phyloP scores from a whole-genome alignment of 2,113 vertebrate genomes.

The rabbit (Oryctolagus cuniculus) region DNA sequence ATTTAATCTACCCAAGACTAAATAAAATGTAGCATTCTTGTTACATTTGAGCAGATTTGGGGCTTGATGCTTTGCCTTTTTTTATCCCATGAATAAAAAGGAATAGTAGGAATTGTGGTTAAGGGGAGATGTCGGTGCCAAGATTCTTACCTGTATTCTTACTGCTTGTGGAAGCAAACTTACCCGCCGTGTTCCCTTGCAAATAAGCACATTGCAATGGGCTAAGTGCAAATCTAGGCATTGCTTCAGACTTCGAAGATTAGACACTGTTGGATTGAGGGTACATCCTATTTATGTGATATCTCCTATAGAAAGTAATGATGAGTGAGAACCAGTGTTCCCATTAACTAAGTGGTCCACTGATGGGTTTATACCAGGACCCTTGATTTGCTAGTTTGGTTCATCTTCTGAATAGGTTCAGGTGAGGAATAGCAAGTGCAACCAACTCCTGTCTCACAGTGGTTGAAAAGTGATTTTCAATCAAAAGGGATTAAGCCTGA shows the following conservation, averaged over 20 bases:
- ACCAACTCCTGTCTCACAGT: background rate
- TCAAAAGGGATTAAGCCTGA: background rate
- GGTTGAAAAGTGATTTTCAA: background rate
- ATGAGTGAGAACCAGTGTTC: background rate
- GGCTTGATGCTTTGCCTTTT: background rate
- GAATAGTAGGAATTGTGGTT: background rate
- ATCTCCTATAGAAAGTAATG: background rate
- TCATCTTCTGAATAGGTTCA: slow-evolving; percentile 25
- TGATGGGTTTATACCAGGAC: background rate
- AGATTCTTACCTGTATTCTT: background rate
- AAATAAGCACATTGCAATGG: background rate
- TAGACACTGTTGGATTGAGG: background rate
- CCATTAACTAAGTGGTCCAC: background rate
- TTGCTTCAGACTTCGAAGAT: background rate
- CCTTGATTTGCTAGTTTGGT: background rate
- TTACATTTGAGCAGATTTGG: background rate
- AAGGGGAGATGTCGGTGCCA: background rate
- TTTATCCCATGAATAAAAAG: background rate
- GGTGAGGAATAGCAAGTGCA: background rate
- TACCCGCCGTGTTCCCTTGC: background rate
- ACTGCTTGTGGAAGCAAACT: background rate
- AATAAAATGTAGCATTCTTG: background rate
- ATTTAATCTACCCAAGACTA: background rate
- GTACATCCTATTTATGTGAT: too few species aligned
- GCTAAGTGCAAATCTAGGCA: background rate